Evolutionary conservation across 2,797 vertebrate species (phyloP), one percentile per base, ranked within the genome.

Genomic region (Phrynocephalus vlangalii): DNA sequence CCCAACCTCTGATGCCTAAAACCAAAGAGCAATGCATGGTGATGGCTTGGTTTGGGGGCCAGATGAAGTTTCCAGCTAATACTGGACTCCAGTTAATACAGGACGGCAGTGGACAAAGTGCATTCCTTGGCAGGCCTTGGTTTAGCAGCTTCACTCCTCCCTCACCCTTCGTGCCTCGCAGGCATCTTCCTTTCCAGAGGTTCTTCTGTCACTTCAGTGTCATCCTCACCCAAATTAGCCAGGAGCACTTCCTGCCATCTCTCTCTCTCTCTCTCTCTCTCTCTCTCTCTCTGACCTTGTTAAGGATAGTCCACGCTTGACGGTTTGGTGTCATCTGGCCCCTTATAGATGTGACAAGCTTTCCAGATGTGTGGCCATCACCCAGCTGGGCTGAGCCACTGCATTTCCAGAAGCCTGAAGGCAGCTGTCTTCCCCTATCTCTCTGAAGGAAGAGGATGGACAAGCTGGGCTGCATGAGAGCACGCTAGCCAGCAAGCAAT

Each of bases 251-350:
- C 88, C 90, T 92, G 91, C 79, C 85, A 33, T 82, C 79, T 85
- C 78, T 81, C 83, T 56, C 52, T 56, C 52, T 56, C 52, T 56
- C 9, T 56, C 52, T 56, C 9, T 13, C 52, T 56, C 5, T 56
- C 52, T 13, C 1, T 13, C 11, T 13, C 9, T 83, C 2, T 86
- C 91, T 93, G 92, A 94, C 95, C 92, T 94, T 95, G 92, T 90
- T 79, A 90, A 93, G 90, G 91, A 86, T 90, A 92, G 88, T 88
- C 75, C 89, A 81, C 71, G 20, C 68, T 66, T 83, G 50, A 77
- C 63, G 30, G 79, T 67, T 82, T 50, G 56, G 79, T 76, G 86
- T 50, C 93, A 92, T 93, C 92, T 91, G 92, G 90, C 79, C 91
- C 75, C 0, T 79, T 33, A 90, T 75, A 87, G 86, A 86, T 87